Evolutionary conservation across 2,113 vertebrate species (phyloP), one percentile per base, ranked within the genome.

Genomic region (Chascanopsetta lugubris): DNA sequence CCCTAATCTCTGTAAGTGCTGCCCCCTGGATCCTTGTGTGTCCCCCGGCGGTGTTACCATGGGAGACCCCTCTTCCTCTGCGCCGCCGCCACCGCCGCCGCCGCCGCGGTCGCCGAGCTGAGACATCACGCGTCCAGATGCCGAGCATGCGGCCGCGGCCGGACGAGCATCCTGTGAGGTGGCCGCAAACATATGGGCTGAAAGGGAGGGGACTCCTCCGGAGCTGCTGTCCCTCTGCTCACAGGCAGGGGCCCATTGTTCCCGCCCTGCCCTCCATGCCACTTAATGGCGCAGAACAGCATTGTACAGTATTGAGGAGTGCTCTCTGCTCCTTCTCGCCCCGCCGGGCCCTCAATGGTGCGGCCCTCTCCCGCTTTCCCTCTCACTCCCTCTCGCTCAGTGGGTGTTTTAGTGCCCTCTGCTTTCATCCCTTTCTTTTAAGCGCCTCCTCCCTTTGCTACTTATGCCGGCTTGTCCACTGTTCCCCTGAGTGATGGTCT

Each of bases 221-320:
- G 82, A 83, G 76, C 84, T 80, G 74, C 85, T 83, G 79, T 62
- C 80, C 76, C 59, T 84, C 74, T 85, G 83, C 69, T 78, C 0
- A 1, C 79, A 64, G 84, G 88, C 85, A 85, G 85, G 87, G 79
- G 77, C 47, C 73, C 72, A 82, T 91, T 90, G 86, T 93, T 76
- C 80, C 5, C 0, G 47, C 53, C 69, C 79, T 86, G 87, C 89
- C 88, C 88, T 89, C 87, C 86, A 79, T 80, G 77, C 84, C 83
- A 89, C 89, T 93, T 92, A 93, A 92, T 91, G 82, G 87, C 86
- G 83, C 87, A 89, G 87, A 91, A 88, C 90, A 90, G 88, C 88
- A 91, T 91, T 91, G 90, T 93, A 92, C 93, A 92, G 93, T 92
- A 93, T 92, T 93, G 92, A 92, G 85, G 91, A 90, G 86, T 88